Base-by-base conservation (phyloP, 2,113 vertebrate genomes). In the Xiphorhynchus elegans region DNA sequence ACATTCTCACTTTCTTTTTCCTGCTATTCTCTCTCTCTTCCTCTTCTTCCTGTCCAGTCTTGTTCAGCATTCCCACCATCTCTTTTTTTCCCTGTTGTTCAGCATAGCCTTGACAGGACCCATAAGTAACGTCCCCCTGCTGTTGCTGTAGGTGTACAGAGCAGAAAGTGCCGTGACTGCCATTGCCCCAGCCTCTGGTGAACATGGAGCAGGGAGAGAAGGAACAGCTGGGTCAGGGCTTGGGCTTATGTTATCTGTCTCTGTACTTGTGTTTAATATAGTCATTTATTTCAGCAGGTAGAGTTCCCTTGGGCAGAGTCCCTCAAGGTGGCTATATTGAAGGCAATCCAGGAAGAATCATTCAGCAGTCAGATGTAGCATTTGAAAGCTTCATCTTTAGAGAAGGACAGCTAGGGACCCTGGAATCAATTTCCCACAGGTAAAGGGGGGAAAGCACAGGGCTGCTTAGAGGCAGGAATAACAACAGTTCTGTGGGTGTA, bases 221-320 rank as follows among this genome's bases (percentile, higher is more conserved):
- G 35, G 46, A 93, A 20, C 58, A 69, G 70, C 58, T 67, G 62
- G 60, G 40, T 69, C 42, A 74, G 79, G 50, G 28, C 33, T 17
- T 64, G 69, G 25, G 29, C 24, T 37, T 19, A 5, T 15, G 23
- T 64, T 90, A 17, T 72, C 72, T 68, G 21, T 50, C 16, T 81
- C 35, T 75, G 19, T 64, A 42, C 50, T 47, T 64, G 19, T 74
- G 47, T 95, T 93, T 93, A 94, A 96, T 44, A 19, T 0, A 0
- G 77, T 62, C 82, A 46, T 95, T 96, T 95, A 63, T 94, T 96
- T 87, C 81, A 84, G 78, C 96, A 97, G 97, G 94, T 94, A 90
- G 49, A 90, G 77, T 21, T 85, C 80, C 94, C 70, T 89, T 86
- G 59, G 79, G 75, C 88, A 90, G 75, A 52, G 74, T 63, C 78